Base-by-base conservation (phyloP, 2,888 invertebrate species). In the Holacanthella duospinosa region DNA sequence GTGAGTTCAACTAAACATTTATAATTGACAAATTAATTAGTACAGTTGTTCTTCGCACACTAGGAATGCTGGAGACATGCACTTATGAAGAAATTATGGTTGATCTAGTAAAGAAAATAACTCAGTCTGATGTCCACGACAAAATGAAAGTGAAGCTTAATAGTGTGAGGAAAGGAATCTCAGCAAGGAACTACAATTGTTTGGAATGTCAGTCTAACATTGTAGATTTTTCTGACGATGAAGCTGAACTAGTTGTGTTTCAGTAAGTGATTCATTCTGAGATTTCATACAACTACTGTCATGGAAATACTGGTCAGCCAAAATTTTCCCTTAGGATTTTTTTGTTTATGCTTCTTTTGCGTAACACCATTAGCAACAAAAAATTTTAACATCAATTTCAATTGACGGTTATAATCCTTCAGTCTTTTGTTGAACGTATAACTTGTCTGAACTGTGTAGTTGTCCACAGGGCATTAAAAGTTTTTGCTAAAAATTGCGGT, bases 61-160 rank as follows among this genome's bases (percentile, higher is more conserved):
- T 82, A 77, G 85, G 84, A 60, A 88, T 90, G 81, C 78, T 89
- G 67, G 84, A 85, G 24, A 88, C 88, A 73, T 88, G 87, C 66
- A 82, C 83, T 43, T 87, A 87, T 74, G 88, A 90, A 75, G 84
- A 86, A 74, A 82, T 86, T 56, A 80, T 88, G 73, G 80, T 88
- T 70, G 82, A 83, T 69, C 84, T 85, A 0, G 85, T 86, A 2
- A 82, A 85, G 55, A 82, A 82, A 67, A 78, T 86, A 53, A 79
- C 87, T 53, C 84, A 86, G 71, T 80, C 83, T 61, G 87, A 89
- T 78, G 80, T 89, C 59, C 87, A 87, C 74, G 78, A 73, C 36
- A 78, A 78, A 59, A 70, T 80, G 62, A 71, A 63, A 43, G 59
- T 27, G 1, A 70, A 71, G 44, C 29, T 71, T 9, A 67, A 67